A percentile compares a stretch with the other conserved stretches of the same genome.
These are phyloP conservation scores for Lepetodrilus schrolli DNA, from an alignment of 2,888 invertebrate species.

Conservation along the genomic window DNA sequence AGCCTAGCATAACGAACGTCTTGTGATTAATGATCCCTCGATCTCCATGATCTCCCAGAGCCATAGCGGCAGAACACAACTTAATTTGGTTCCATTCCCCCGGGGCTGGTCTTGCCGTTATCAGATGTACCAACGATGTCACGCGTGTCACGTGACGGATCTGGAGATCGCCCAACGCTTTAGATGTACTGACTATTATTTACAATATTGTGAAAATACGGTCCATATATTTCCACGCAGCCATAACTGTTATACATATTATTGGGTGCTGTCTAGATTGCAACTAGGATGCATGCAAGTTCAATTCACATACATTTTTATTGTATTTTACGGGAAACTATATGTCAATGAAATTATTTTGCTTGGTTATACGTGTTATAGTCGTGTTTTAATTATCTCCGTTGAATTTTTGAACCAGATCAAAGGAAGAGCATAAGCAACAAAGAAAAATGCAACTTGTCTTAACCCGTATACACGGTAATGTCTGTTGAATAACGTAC, in stretches of 20 bases:
- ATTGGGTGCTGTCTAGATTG: background rate
- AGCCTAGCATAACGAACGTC: no score
- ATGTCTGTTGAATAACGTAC: no score
- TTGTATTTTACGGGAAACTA: background rate
- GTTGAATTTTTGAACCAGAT: background rate
- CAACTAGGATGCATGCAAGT: background rate
- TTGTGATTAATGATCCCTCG: background rate
- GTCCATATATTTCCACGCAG: conserved; percentile 19
- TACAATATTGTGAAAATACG: no score
- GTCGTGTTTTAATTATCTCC: background rate
- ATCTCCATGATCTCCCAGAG: background rate
- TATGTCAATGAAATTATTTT: conserved; percentile 6
- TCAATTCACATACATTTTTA: background rate
- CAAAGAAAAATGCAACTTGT: no score
- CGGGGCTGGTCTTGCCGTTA: background rate
- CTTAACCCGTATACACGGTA: no score
- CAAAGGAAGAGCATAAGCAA: background rate
- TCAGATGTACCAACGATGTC: background rate
- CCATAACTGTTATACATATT: background rate
- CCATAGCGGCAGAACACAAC: background rate
- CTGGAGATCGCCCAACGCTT: no score
- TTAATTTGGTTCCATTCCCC: background rate
- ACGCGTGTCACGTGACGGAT: background rate
- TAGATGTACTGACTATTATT: no score
- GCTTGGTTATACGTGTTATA: no score